These are phyloP conservation scores for Limnodromus scolopaceus DNA, from an alignment of 2,797 vertebrate genomes.

Conservation along the genomic window DNA sequence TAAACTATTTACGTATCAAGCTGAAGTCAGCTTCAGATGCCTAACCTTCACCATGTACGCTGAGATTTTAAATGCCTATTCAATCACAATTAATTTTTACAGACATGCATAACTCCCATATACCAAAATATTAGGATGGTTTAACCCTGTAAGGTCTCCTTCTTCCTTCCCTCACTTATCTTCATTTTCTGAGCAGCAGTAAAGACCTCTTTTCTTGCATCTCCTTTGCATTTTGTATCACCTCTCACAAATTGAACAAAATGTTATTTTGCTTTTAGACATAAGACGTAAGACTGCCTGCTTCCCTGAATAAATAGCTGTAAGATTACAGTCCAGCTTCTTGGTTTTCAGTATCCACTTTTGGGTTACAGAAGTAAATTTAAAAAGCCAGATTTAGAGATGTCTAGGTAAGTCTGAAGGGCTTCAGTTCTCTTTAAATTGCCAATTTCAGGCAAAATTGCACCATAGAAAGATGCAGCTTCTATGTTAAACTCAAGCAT, in stretches of 20 bases:
- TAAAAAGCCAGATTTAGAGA: not conserved
- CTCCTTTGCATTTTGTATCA: not conserved
- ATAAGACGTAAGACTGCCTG: not conserved
- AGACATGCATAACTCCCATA: not conserved
- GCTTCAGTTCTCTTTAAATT: not conserved
- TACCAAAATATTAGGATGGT: not conserved
- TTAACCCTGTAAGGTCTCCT: not conserved
- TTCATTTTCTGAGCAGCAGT: not conserved
- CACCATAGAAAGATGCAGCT: not conserved
- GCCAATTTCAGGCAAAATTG: not conserved
- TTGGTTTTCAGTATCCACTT: not conserved
- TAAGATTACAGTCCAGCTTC: not conserved
- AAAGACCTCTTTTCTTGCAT: not conserved
- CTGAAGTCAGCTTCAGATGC: not conserved
- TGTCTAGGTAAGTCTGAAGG: rapidly evolving
- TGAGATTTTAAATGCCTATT: not conserved
- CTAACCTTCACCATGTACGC: not conserved
- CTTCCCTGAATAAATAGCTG: not conserved
- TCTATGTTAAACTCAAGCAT: not conserved
- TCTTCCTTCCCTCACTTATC: not conserved
- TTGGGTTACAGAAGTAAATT: not conserved
- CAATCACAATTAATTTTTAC: not conserved
- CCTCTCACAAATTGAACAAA: not conserved
- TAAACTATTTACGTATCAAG: not conserved
- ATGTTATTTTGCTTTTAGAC: not conserved